A percentile compares a stretch with the other conserved stretches of the same genome.
Conservation (phyloP, 2,797 vertebrate species). For the Rhynchonycteris naso region DNA sequence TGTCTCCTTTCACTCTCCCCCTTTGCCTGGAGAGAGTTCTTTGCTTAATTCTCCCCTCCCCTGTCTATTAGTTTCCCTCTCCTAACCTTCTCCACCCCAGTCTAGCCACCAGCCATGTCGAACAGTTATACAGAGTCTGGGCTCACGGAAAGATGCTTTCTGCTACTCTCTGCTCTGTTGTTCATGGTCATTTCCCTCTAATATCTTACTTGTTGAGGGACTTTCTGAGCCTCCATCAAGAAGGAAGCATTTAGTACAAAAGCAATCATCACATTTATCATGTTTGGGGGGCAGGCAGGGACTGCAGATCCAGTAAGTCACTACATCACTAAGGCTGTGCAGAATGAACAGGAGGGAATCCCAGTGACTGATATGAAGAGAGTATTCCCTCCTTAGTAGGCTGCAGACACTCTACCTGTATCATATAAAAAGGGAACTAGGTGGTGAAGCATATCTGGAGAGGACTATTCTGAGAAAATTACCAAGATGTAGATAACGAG, state of each 20-base stretch:
- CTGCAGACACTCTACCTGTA: neutral
- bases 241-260: constrained; percentile 33
- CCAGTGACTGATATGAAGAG: neutral
- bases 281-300: neutral
- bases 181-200: neutral
- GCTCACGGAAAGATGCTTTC: neutral
- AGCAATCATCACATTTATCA: neutral
- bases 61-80: neutral
- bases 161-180: neutral
- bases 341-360: neutral
- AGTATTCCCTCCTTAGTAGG: neutral
- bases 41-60: neutral
- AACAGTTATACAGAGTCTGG: neutral
- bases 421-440: neutral
- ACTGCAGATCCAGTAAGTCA: neutral
- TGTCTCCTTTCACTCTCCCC: constrained; percentile 29
- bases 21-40: constrained; percentile 15
- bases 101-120: neutral
- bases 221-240: neutral
- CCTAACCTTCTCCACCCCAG: too few relatives aligned
- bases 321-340: neutral
- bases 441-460: neutral
- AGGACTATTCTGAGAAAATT: neutral
- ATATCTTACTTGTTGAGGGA: neutral
- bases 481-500: neutral